A percentile compares a stretch with the other conserved stretches of the same genome.
phyloP scores from a whole-genome alignment of 1,140 invertebrate genomes.

The Manduca sexta region DNA sequence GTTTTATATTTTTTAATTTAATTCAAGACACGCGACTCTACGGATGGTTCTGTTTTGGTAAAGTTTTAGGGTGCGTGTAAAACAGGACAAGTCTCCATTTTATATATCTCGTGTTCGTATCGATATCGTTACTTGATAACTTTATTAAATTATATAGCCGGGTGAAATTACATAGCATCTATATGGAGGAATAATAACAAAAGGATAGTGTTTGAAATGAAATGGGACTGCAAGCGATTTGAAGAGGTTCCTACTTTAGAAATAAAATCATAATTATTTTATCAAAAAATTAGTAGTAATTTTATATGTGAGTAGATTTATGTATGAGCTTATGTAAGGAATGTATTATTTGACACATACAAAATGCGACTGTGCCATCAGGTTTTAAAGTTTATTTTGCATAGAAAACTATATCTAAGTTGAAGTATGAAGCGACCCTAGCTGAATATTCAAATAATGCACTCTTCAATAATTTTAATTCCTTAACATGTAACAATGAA shows the following conservation, averaged over 20 bases:
- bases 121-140: constrained; percentile 32
- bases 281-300: no score
- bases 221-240: no score
- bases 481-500: not conserved
- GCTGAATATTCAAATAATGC: not conserved
- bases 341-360: not conserved
- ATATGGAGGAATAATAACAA: constrained; percentile 6
- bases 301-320: no score
- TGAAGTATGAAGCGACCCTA: not conserved
- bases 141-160: constrained; percentile 20
- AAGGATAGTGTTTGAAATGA: not conserved
- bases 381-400: no score
- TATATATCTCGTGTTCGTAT: constrained; percentile 25
- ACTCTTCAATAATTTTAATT: not conserved
- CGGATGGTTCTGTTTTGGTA: constrained; percentile 17
- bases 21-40: constrained; percentile 10
- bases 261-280: no score
- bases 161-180: constrained; percentile 11
- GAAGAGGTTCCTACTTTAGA: no score
- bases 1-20: no score
- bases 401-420: no score
- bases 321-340: not conserved
- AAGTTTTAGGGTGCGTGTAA: constrained; percentile 30
- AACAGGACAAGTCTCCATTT: constrained; percentile 43
- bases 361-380: not conserved